Evolutionary conservation across 1,140 invertebrate species (phyloP).

Genomic region (Panagrolaimus sp.): DNA sequence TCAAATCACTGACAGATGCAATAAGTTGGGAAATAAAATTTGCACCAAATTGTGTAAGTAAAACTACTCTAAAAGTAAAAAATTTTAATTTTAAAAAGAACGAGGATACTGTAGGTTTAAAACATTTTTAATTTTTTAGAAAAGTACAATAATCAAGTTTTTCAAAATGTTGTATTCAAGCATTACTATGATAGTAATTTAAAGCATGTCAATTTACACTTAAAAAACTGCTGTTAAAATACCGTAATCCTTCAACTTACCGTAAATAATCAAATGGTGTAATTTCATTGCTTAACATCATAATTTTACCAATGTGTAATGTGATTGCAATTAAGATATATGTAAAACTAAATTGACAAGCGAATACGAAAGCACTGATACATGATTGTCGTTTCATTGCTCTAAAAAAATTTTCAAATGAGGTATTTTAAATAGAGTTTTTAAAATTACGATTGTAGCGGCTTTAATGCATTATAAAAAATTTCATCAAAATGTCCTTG

Average conservation of each 20-base stretch:
- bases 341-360: slow-evolving; percentile 52
- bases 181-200: too few species aligned
- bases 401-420: slow-evolving; percentile 26
- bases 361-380: slow-evolving; percentile 54
- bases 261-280: slow-evolving; percentile 53
- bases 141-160: too few species aligned
- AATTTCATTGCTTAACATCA: slow-evolving; percentile 56
- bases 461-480: slow-evolving; percentile 48
- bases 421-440: not conserved
- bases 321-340: slow-evolving; percentile 56
- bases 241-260: slow-evolving; percentile 12
- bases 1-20: slow-evolving; percentile 51
- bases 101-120: too few species aligned
- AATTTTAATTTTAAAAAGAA: too few species aligned
- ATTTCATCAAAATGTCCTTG: slow-evolving; percentile 49
- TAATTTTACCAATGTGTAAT: slow-evolving; percentile 40
- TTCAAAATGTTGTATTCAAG: too few species aligned
- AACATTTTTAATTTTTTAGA: too few species aligned
- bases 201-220: too few species aligned
- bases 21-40: slow-evolving; percentile 55
- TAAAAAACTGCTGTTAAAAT: too few species aligned
- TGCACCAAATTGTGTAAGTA: slow-evolving; percentile 54
- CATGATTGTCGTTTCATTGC: slow-evolving; percentile 51
- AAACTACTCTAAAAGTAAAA: slow-evolving; percentile 36
- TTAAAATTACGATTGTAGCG: slow-evolving; percentile 44